These are phyloP conservation scores for Lycocorax pyrrhopterus DNA, from an alignment of 2,113 vertebrate species.

Conservation along the genomic window DNA sequence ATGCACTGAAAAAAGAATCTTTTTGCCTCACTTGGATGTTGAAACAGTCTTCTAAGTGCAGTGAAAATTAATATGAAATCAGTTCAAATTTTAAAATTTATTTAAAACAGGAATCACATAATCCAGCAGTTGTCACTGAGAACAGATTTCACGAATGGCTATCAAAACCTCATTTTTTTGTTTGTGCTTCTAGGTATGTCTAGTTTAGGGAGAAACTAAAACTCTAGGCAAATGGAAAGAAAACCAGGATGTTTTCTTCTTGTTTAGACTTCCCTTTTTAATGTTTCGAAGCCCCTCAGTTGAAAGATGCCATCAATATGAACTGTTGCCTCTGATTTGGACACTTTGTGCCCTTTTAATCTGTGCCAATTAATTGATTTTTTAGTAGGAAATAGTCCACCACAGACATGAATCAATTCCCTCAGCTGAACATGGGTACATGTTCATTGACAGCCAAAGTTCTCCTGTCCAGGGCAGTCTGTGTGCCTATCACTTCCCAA, in stretches of 20 bases:
- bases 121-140: not conserved
- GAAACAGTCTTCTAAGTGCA: not conserved
- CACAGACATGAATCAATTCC: not conserved
- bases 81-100: not conserved
- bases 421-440: not conserved
- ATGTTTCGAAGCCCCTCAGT: not conserved
- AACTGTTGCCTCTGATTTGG: not conserved
- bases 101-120: not conserved
- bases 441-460: not conserved
- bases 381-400: not conserved
- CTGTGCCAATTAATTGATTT: not conserved
- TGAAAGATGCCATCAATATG: not conserved
- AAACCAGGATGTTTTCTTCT: not conserved
- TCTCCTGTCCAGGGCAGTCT: not conserved
- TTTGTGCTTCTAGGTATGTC: not conserved
- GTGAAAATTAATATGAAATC: conserved; percentile 13
- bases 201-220: not conserved
- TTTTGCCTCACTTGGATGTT: conserved; percentile 21
- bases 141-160: not conserved
- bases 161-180: not conserved
- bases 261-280: not conserved
- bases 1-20: conserved; percentile 21
- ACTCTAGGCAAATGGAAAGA: not conserved
- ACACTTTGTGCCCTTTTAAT: not conserved
- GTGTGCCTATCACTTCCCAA: not conserved